Evolutionary conservation across 2,113 vertebrate genomes (phyloP).

Genomic region (Mola mola): DNA sequence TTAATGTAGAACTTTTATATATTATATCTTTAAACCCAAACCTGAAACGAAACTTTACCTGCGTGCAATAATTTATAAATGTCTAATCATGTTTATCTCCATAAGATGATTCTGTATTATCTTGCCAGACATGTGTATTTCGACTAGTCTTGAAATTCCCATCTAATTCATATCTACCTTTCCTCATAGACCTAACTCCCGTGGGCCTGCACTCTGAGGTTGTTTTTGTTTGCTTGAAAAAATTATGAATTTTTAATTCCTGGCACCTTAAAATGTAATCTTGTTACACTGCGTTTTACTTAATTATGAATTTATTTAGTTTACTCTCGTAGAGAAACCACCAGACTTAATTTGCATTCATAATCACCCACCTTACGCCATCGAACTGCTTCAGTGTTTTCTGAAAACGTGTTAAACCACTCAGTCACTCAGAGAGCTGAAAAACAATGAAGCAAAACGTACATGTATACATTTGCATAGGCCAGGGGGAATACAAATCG

Average conservation of each 20-base stretch:
- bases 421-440: conserved; percentile 19
- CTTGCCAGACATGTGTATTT: not conserved
- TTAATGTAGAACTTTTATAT: too few relatives aligned
- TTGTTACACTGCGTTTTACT: too few relatives aligned
- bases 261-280: conserved; percentile 58
- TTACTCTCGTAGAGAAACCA: too few relatives aligned
- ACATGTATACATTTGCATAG: not conserved
- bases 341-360: conserved; percentile 59
- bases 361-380: conserved; percentile 49
- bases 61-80: not conserved
- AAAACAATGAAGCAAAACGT: conserved; percentile 21
- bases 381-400: conserved; percentile 22
- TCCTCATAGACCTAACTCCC: conserved; percentile 22
- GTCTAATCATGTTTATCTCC: not conserved
- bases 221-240: conserved; percentile 66
- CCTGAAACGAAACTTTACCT: not conserved
- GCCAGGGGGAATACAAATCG: not conserved
- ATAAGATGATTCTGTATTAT: conserved; percentile 5
- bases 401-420: conserved; percentile 33
- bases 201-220: conserved; percentile 18
- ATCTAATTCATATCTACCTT: conserved; percentile 22
- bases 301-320: too few relatives aligned
- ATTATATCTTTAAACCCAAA: too few relatives aligned
- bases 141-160: not conserved
- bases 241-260: conserved; percentile 59